These are phyloP conservation scores for Diorhabda sublineata DNA, from an alignment of 1,140 invertebrate species.

Conservation along the genomic window DNA sequence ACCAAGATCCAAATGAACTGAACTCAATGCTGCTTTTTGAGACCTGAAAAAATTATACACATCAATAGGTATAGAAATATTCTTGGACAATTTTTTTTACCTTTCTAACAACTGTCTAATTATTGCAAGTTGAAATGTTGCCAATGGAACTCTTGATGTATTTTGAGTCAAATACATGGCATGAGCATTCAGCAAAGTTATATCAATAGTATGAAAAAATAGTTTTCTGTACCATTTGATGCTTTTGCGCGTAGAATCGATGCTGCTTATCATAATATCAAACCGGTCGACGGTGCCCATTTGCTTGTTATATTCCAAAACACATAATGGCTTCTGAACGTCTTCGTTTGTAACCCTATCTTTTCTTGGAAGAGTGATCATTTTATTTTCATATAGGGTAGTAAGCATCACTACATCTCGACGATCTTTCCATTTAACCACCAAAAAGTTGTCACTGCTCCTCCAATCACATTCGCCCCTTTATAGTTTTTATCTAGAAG, in stretches of 20 bases:
- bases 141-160: neutral
- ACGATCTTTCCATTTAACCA: constrained; percentile 39
- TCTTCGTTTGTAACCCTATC: constrained; percentile 26
- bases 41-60: too few relatives aligned
- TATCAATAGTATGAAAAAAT: constrained; percentile 37
- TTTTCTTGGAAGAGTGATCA: constrained; percentile 26
- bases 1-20: neutral
- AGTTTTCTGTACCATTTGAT: constrained; percentile 41
- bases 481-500: constrained; percentile 29
- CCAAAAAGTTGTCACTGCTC: constrained; percentile 33
- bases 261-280: constrained; percentile 32
- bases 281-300: constrained; percentile 42
- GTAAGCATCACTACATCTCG: constrained; percentile 39
- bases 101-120: neutral
- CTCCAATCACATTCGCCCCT: constrained; percentile 32
- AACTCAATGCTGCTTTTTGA: too few relatives aligned
- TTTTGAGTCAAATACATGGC: constrained; percentile 1
- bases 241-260: constrained; percentile 28
- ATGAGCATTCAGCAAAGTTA: constrained; percentile 34
- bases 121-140: constrained; percentile 1
- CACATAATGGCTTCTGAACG: constrained; percentile 31
- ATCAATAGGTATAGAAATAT: too few relatives aligned
- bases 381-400: constrained; percentile 29
- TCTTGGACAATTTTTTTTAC: neutral
- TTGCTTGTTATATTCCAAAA: constrained; percentile 38